phyloP scores from a whole-genome alignment of 2,888 invertebrate genomes.

The Cryptocephalus primarius region DNA sequence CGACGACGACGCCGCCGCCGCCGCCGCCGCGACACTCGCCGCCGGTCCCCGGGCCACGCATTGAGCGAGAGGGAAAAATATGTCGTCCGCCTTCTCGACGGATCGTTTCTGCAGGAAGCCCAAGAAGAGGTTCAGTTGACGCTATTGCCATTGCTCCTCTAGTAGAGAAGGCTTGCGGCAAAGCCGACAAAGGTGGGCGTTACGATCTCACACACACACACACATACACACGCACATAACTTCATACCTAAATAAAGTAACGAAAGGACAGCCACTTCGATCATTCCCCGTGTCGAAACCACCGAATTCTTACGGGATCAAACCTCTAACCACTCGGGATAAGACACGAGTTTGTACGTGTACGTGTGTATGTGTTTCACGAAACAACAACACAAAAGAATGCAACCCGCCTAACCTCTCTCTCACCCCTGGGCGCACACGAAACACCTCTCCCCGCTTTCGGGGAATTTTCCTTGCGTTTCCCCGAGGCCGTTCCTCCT shows the following conservation, averaged over 20 bases:
- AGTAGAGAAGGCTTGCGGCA: conserved; percentile 32
- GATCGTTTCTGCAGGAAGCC: conserved; percentile 42
- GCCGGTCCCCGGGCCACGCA: conserved; percentile 26
- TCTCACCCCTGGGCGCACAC: not conserved
- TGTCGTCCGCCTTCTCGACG: conserved; percentile 41
- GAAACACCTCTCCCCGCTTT: no score
- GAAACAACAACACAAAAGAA: no score
- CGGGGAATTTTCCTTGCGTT: no score
- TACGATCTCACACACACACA: conserved; percentile 3
- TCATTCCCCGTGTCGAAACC: no score
- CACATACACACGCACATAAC: not conserved
- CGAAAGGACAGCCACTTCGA: no score
- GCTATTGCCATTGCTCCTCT: conserved; percentile 35
- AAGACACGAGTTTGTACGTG: no score
- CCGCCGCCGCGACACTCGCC: conserved; percentile 30
- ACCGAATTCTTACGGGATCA: no score
- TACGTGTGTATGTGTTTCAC: no score
- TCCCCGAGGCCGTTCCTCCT: no score
- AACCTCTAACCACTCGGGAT: no score
- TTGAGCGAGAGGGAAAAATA: conserved; percentile 35
- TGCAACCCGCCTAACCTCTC: no score
- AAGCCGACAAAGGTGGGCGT: conserved; percentile 35
- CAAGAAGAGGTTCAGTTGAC: conserved; percentile 47
- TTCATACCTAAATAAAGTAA: no score
- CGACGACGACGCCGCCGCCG: conserved; percentile 32